Conservation (phyloP, 2,888 invertebrate genomes). For the Quadroppia sp. region DNA sequence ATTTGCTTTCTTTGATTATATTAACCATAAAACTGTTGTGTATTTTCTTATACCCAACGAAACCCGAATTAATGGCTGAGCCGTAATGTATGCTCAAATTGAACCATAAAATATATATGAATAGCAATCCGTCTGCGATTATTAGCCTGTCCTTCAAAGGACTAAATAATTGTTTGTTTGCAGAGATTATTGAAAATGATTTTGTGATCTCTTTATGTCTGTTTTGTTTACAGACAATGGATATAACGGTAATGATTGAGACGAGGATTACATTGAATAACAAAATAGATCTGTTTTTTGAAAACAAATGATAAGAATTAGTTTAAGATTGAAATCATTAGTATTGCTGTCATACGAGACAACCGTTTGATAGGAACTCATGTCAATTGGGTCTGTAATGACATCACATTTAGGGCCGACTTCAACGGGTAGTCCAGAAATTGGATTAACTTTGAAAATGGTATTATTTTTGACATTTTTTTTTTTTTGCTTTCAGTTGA, state of each 20-base stretch:
- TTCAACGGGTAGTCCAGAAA: background rate
- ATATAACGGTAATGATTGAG: background rate
- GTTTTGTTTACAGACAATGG: too few relatives aligned
- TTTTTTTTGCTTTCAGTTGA: background rate
- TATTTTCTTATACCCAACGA: background rate
- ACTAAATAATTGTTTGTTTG: background rate
- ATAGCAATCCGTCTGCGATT: background rate
- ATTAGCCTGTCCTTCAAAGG: background rate
- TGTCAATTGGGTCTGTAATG: background rate
- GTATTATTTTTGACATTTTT: too few relatives aligned
- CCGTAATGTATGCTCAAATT: background rate
- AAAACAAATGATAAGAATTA: too few relatives aligned
- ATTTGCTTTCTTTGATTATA: background rate
- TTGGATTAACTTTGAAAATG: background rate
- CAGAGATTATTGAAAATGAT: background rate
- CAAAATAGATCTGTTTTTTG: too few relatives aligned
- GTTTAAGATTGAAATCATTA: background rate
- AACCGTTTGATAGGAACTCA: background rate
- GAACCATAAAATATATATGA: background rate
- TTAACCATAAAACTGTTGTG: background rate
- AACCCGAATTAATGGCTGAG: background rate
- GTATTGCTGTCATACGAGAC: background rate
- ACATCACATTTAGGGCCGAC: slow-evolving; percentile 12
- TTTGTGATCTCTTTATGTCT: background rate
- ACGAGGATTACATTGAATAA: background rate